Percentiles rank a stretch among this genome's conserved stretches.
Conservation (phyloP, 2,888 invertebrate species). For the Melinopterus prodromus region DNA sequence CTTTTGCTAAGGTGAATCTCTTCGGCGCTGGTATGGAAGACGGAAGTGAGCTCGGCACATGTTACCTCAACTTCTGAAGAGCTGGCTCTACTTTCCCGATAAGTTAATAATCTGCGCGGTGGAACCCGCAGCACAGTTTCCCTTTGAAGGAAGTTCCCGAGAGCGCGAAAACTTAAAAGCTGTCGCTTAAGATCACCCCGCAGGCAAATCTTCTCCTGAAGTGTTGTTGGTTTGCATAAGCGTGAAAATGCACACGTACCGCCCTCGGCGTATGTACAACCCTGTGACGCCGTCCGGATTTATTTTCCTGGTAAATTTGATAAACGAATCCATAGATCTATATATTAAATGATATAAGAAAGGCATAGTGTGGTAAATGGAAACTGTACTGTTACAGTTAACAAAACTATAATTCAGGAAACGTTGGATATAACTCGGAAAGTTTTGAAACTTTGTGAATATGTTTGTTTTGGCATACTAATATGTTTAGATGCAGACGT, state of each 20-base stretch:
- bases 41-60: neutral
- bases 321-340: too few relatives aligned
- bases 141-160: neutral
- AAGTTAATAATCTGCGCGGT: neutral
- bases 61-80: neutral
- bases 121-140: constrained; percentile 4
- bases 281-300: neutral
- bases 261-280: neutral
- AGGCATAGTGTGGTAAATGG: too few relatives aligned
- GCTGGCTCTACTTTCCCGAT: neutral
- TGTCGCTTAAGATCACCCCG: neutral
- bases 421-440: too few relatives aligned
- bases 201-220: neutral
- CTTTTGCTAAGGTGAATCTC: neutral
- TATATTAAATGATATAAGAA: too few relatives aligned
- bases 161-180: neutral
- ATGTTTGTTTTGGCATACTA: too few relatives aligned
- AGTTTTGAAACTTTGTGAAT: too few relatives aligned
- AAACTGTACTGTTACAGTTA: too few relatives aligned
- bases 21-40: neutral
- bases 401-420: too few relatives aligned
- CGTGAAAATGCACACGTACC: neutral
- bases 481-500: too few relatives aligned
- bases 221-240: neutral
- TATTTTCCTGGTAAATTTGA: neutral